phyloP scores from a whole-genome alignment of 2,888 invertebrate genomes.

The Xestia rhomboidea region DNA sequence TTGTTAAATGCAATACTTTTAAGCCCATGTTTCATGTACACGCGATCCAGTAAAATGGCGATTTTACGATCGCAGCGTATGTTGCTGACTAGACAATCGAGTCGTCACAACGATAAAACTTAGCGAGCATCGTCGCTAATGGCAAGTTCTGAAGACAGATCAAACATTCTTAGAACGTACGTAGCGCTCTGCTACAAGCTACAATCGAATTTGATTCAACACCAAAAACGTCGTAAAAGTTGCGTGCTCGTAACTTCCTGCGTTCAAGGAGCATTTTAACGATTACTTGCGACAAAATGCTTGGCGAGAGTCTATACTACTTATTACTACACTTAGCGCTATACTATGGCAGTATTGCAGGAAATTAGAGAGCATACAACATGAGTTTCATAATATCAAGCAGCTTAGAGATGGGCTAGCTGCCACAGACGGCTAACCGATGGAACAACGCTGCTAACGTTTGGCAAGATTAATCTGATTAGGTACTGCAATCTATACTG shows the following conservation, averaged over 20 bases:
- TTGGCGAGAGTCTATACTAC: slow-evolving; percentile 72
- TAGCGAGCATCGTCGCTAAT: slow-evolving; percentile 63
- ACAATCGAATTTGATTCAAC: slow-evolving; percentile 59
- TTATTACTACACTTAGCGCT: slow-evolving; percentile 80
- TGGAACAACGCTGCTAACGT: slow-evolving; percentile 56
- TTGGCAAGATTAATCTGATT: slow-evolving; percentile 71
- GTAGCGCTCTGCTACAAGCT: slow-evolving; percentile 60
- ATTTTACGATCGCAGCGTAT: slow-evolving; percentile 69
- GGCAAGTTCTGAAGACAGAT: slow-evolving; percentile 61
- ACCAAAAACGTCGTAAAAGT: slow-evolving; percentile 66
- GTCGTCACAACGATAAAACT: slow-evolving; percentile 72
- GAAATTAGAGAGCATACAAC: slow-evolving; percentile 85
- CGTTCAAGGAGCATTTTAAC: slow-evolving; percentile 73
- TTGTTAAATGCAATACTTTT: slow-evolving; percentile 66
- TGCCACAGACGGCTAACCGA: slow-evolving; percentile 68
- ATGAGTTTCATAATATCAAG: slow-evolving; percentile 83
- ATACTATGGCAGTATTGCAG: slow-evolving; percentile 86
- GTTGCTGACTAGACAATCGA: slow-evolving; percentile 79
- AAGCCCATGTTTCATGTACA: slow-evolving; percentile 68
- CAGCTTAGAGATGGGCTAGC: slow-evolving; percentile 80
- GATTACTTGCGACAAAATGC: slow-evolving; percentile 70
- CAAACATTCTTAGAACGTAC: slow-evolving; percentile 55
- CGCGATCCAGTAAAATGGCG: slow-evolving; percentile 67
- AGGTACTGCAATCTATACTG: slow-evolving; percentile 48
- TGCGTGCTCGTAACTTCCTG: slow-evolving; percentile 82